phyloP scores from a whole-genome alignment of 2,888 invertebrate genomes.

The Amiota minor region DNA sequence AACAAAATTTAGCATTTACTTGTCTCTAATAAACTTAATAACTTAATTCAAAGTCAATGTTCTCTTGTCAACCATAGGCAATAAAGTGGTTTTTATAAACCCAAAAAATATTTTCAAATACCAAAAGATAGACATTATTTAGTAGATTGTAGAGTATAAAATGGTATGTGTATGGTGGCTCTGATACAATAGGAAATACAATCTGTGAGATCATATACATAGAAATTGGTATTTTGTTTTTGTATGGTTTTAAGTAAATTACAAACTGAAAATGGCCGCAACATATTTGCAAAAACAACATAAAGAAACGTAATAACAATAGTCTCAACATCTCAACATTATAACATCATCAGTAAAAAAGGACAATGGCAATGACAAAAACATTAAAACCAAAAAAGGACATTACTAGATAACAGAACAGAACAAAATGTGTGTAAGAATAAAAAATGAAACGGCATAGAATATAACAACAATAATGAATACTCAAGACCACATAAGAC shows the following conservation, averaged over 20 bases:
- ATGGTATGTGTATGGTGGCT: too few species aligned
- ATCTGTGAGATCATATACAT: background rate
- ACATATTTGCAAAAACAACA: conserved; percentile 46
- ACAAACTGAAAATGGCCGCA: conserved; percentile 49
- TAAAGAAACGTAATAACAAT: conserved; percentile 33
- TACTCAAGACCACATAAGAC: background rate
- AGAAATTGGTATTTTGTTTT: conserved; percentile 10
- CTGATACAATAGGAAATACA: too few species aligned
- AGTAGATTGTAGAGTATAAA: too few species aligned
- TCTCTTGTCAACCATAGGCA: conserved; percentile 23
- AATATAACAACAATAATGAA: too few species aligned
- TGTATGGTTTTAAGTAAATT: conserved; percentile 57
- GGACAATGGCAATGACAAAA: background rate
- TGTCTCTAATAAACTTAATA: conserved; percentile 39
- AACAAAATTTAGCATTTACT: too few species aligned
- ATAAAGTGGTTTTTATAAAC: conserved; percentile 6
- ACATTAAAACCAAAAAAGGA: conserved; percentile 1
- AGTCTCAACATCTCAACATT: too few species aligned
- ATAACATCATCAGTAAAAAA: background rate
- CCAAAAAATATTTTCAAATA: conserved; percentile 16
- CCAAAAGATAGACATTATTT: too few species aligned
- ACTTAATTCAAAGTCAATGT: conserved; percentile 45
- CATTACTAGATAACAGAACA: background rate
- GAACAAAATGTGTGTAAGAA: background rate
- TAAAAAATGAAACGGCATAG: background rate